These are phyloP conservation scores for Monochamus alternatus DNA, from an alignment of 2,888 invertebrate genomes.

Conservation along the genomic window DNA sequence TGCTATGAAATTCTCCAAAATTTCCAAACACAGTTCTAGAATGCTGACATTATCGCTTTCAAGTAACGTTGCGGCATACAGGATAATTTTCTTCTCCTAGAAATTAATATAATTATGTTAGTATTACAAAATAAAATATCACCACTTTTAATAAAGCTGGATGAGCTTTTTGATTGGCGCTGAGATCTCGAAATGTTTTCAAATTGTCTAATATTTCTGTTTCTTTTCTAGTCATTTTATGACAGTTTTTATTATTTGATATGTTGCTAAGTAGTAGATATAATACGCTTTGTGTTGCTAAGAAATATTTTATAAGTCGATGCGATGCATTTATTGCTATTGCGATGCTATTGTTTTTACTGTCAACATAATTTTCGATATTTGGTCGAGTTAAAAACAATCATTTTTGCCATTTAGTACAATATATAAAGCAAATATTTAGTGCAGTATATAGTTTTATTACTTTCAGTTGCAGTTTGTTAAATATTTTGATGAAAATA, in stretches of 20 bases:
- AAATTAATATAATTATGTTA: conserved; percentile 29
- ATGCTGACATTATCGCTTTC: conserved; percentile 54
- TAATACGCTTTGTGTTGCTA: no score
- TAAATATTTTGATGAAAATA: no score
- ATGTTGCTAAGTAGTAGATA: not conserved
- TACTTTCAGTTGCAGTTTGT: no score
- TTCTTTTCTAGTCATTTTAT: conserved; percentile 14
- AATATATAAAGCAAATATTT: no score
- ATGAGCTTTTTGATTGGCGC: conserved; percentile 41
- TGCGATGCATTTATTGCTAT: no score
- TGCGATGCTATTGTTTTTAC: no score
- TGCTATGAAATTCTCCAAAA: conserved; percentile 57
- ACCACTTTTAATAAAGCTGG: conserved; percentile 40
- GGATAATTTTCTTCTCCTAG: conserved; percentile 58
- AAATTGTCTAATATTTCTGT: conserved; percentile 43
- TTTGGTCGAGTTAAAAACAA: no score
- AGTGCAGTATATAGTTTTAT: no score
- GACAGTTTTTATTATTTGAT: not conserved
- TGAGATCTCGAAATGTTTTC: conserved; percentile 43
- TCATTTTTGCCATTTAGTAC: no score
- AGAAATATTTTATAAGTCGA: no score
- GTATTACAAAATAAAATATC: not conserved
- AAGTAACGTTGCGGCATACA: conserved; percentile 58
- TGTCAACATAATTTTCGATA: no score
- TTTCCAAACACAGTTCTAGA: conserved; percentile 57